Evolutionary conservation across 2,113 vertebrate genomes (phyloP), one percentile per base, ranked within the genome.

Genomic region (Melospiza melodia): DNA sequence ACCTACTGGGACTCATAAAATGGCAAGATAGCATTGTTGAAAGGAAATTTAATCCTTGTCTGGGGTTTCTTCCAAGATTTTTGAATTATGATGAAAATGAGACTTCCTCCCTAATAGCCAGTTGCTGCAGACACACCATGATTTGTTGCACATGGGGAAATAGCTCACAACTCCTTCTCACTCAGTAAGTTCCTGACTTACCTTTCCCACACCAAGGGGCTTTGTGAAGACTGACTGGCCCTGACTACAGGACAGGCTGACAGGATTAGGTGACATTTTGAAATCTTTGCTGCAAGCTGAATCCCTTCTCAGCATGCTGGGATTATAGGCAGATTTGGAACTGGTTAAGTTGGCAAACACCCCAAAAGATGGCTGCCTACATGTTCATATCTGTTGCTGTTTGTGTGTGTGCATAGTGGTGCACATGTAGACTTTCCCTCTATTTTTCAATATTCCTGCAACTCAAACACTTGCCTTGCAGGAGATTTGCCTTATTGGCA

Each of bases 71-170:
- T 46, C 15, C 4, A 67, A 35, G 57, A 55, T 59, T 90, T 87
- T 61, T 48, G 25, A 67, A 37, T 39, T 3, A 57, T 55, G 7
- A 51, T 35, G 63, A 78, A 90, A 90, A 59, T 30, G 14, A 83
- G 25, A 27, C 54, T 82, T 75, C 35, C 25, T 82, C 37, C 61
- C 61, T 90, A 61, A 49, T 25, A 57, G 5, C 17, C 12, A 74
- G 0, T 15, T 74, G 33, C 39, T 78, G 48, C 51, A 57, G 67
- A 55, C 5, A 48, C 28, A 57, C 8, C 8, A 21, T 0, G 0
- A 39, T 59, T 55, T 63, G 9, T 12, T 63, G 19, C 10, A 58
- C 13, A 2, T 5, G 5, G 11, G 30, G 24, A 12, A 22, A 76
- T 63, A 73, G 11, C 5, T 23, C 16, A 9, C 6, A 2, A 25